These are phyloP conservation scores for Palythoa heliodiscus DNA, from an alignment of 92 coral and sea anemone genomes.

Conservation along the genomic window DNA sequence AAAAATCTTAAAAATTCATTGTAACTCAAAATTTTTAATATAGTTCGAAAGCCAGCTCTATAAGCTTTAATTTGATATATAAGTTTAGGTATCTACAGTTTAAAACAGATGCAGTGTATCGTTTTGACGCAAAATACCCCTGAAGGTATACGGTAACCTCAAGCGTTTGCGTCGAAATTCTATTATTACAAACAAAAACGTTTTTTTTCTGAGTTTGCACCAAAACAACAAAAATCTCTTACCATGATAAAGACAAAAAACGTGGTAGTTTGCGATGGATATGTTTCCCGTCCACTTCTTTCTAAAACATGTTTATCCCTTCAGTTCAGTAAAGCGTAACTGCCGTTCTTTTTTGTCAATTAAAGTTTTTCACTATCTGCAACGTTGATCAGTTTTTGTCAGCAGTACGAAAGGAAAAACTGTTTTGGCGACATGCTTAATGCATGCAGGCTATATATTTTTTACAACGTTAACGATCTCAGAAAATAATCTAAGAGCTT, in stretches of 20 bases:
- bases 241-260: neutral
- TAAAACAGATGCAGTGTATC: no score
- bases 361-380: neutral
- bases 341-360: neutral
- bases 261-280: neutral
- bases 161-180: no score
- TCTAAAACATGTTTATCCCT: slow-evolving; percentile 2
- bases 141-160: no score
- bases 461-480: neutral
- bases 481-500: slow-evolving; percentile 34
- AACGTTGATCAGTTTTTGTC: neutral
- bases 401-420: slow-evolving; percentile 6
- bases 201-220: no score
- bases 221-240: no score
- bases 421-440: neutral
- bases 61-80: no score
- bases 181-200: no score
- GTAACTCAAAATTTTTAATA: no score
- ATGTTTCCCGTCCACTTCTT: neutral
- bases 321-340: neutral
- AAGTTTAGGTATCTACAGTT: no score
- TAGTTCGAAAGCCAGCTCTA: no score
- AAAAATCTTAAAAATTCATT: no score
- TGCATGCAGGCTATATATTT: slow-evolving; percentile 5
- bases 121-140: no score